Base-by-base conservation (phyloP, 2,797 vertebrate species). In the Pseudomugil tenellus region DNA sequence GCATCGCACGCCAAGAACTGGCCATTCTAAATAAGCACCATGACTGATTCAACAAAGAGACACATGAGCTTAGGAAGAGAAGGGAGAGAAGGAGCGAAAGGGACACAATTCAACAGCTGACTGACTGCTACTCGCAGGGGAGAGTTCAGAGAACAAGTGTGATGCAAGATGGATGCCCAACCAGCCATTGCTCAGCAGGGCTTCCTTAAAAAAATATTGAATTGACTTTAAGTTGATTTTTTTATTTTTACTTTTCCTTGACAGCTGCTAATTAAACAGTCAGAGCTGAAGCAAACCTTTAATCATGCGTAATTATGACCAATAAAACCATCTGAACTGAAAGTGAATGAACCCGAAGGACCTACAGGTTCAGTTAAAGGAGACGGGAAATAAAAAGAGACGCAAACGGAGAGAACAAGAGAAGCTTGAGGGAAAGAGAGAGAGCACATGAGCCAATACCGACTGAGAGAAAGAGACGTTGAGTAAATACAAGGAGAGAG, bases 361-460 rank as follows among this genome's bases (percentile, higher is more conserved):
- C 34, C 41, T 37, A 58, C 12, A 61, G 41, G 72, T 43, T 70
- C 54, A 46, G 60, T 21, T 23, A 37, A 58, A 52, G 48, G 16
- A 4, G 3, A 19, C 8, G 4, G 16, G n/a, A 67, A n/a, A 29
- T 13, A 54, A 21, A 53, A 37, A 69, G 12, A 57, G 25, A 9
- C 39, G 65, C 34, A 72, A 53, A n/a, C 34, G 8, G 17, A 76
- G 46, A 66, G 59, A 54, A 21, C 0, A 25, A 56, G 65, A 69
- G 21, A 54, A 4, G 25, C 21, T 43, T n/a, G 53, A 64, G 25
- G 35, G 52, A 55, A 35, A 48, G 59, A 58, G 76, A 28, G 69
- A 23, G 48, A 74, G 62, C 39, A 43, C 17, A 43, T n/a, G 53
- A 63, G 61, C 65, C 65, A 76, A 76, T 72, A 60, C 59, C 14